Evolutionary conservation across 2,797 vertebrate species (phyloP), one percentile per base, ranked within the genome.

Genomic region (Phoeniculus purpureus): DNA sequence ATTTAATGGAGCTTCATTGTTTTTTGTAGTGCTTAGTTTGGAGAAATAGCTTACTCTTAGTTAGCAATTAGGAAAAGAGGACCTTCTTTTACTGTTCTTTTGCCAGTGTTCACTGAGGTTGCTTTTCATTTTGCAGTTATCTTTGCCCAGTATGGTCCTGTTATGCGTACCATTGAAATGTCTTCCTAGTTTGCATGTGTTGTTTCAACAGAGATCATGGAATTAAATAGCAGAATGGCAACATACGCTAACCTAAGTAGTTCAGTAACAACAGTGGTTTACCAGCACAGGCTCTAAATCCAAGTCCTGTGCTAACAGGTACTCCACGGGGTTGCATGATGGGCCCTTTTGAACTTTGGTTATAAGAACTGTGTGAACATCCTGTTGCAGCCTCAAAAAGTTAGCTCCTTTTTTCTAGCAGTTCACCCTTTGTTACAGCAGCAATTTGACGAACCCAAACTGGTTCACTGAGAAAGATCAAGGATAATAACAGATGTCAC

Each of bases 271-370:
- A 25, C 12, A 18, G 64, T 7, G 9, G 31, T 70, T 87, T 88
- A 56, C 18, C n/a, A 65, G 23, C 18, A 48, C 5, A 55, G 29
- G 3, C 5, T 68, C 6, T 56, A 71, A 73, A 67, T 4, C 5
- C 5, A 50, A 54, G 12, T 91, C n/a, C 29, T 82, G 22, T 32
- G 52, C 29, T 51, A 12, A 37, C 5, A 59, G 29, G 7, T 40
- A 22, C 13, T 23, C 12, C 25, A 29, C 10, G 0, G 0, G 55
- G 11, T 34, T 50, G 8, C 14, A 43, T 37, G 47, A 32, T 43
- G 8, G 62, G 8, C 5, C 13, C 15, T 68, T 78, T 71, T 50
- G 60, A 31, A 58, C 9, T 71, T 85, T 58, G 3, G 6, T 73
- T 67, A 34, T 31, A 14, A 45, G 8, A 81, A 26, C 4, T 5